phyloP scores from a whole-genome alignment of 1,140 invertebrate genomes.

The Drosophila guanche region DNA sequence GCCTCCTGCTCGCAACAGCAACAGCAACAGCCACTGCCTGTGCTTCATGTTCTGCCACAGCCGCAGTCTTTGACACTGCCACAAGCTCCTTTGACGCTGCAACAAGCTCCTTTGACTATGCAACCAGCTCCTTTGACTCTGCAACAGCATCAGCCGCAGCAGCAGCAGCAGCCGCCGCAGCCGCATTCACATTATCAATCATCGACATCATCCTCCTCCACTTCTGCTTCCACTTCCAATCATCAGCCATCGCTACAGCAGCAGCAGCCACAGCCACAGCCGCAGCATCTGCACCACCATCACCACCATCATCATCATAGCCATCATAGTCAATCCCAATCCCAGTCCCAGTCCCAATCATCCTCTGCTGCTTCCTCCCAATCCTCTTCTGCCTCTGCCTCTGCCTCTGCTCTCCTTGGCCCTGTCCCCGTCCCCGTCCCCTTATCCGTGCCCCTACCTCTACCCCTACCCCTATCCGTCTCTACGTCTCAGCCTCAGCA shows the following conservation, averaged over 20 bases:
- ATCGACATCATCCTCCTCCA: conserved; percentile 69
- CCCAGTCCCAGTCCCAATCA: conserved; percentile 14
- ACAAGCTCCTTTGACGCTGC: too few species aligned
- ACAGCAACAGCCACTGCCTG: conserved; percentile 28
- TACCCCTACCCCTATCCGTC: conserved; percentile 16
- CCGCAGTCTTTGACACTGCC: conserved; percentile 7
- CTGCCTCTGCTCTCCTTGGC: conserved; percentile 12
- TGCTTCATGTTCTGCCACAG: conserved; percentile 55
- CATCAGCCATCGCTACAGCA: conserved; percentile 82
- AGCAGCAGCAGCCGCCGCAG: conserved; percentile 43
- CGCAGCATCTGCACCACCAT: conserved; percentile 10
- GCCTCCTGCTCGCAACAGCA: conserved; percentile 59
- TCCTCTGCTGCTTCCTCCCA: conserved; percentile 21
- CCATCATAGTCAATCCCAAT: conserved; percentile 36
- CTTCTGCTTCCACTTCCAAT: conserved; percentile 82
- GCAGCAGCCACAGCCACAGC: conserved; percentile 47
- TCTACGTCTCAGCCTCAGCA: conserved; percentile 39
- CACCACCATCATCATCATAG: conserved; percentile 43
- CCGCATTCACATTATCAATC: conserved; percentile 79
- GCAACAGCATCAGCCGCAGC: conserved; percentile 37
- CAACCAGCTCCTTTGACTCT: too few species aligned
- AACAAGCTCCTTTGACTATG: too few species aligned
- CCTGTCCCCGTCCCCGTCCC: not conserved
- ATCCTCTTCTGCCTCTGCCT: conserved; percentile 16
- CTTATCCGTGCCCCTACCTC: conserved; percentile 7